Base-by-base conservation (phyloP, 2,113 vertebrate species). In the Festucalex cinctus region DNA sequence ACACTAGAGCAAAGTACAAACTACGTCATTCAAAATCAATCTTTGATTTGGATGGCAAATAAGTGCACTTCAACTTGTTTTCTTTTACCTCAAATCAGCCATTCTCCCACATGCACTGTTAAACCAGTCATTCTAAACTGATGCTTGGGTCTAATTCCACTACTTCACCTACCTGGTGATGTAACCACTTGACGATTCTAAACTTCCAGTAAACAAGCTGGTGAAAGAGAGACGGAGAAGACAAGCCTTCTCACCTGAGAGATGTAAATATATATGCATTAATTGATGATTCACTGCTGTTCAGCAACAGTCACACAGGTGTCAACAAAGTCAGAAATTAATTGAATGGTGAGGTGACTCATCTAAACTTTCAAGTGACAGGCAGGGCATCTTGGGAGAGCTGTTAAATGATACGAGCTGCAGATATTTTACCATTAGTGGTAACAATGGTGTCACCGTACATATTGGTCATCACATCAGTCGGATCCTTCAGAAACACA, bases 361-460 rank as follows among this genome's bases (percentile, higher is more conserved):
- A 10, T 51, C 9, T 1, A 9, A 51, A 19, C 9, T 36, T 36
- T 5, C 22, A 57, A 32, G 26, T 26, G 7, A 35, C n/a, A 5
- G 22, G 3, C 1, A 32, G 13, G 26, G 24, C 61, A 63, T 63
- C 41, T 63, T 39, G 46, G 8, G 19, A 9, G 44, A 8, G 36
- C 6, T 46, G 14, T 56, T 56, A 8, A 4, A 6, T 6, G 26
- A 20, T 46, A 6, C 4, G 0, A 16, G 44, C 3, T 39, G 46
- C 16, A 48, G 8, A n/a, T 14, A 39, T 68, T 41, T 80, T 86
- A 90, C 85, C 89, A n/a, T 89, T 88, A 3, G 83, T 76, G 69
- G 86, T 88, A 58, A 90, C 81, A 24, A 89, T 2, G 3, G 86
- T 89, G 75, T 87, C 87, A n/a, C 89, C 86, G 17, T 88, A 90